Evolutionary conservation across 1,140 invertebrate species (phyloP), one percentile per base, ranked within the genome.

Genomic region (Ceratina japonica): DNA sequence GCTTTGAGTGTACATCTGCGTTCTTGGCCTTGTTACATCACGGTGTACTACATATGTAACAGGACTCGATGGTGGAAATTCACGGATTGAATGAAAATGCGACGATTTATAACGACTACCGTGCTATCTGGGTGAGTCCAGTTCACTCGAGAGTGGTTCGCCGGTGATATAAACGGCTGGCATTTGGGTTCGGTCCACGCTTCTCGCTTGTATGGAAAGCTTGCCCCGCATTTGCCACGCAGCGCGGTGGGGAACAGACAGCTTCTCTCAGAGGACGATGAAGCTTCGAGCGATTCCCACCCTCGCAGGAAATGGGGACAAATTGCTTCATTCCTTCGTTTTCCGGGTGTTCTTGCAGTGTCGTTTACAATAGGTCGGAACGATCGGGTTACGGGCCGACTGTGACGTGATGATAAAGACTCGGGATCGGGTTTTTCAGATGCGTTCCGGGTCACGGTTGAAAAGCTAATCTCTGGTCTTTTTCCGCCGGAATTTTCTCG

Each of bases 371-470:
- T 52, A 16, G 44, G 22, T 37, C 7, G 44, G 13, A 24, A 52
- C 65, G 65, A 68, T 68, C 65, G 65, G 65, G 65, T 68, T 27
- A 52, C 65, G 44, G 65, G 44, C 18, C 15, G 65, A 12, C 65
- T 68, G 65, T 52, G 65, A 68, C 65, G 44, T 15, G 65, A 68
- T 13, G 65, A 68, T 68, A 68, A 68, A 52, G 65, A 52, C 65
- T 13, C 37, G 3, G 49, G n/a, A 44, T 68, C 12, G 65, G 20
- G n/a, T 64, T 64, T 64, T 44, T 12, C 31, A 66, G 20, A 52
- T 15, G 65, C 64, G 24, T 68, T 52, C 65, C 44, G 16, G 44
- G 44, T 18, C 65, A 68, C 65, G 49, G 44, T 68, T 68, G 44
- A 68, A 52, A 24, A 24, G 65, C 44, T 68, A 68, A 68, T 68